Base-by-base conservation (phyloP, 2,888 invertebrate genomes). In the Chymomyza caudatula region DNA sequence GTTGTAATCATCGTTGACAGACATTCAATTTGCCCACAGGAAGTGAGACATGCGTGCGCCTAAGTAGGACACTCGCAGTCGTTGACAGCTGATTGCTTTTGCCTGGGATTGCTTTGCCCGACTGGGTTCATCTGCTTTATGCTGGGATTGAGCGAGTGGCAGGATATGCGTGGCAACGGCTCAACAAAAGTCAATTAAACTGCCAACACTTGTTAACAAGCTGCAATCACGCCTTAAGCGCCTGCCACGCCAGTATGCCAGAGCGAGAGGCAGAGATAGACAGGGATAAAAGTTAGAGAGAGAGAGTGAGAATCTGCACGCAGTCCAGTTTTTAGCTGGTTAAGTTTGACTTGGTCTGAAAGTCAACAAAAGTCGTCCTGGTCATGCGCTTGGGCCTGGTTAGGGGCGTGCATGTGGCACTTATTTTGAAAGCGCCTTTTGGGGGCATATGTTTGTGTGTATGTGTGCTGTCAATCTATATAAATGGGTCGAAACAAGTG, bases 181-280 rank as follows among this genome's bases (percentile, higher is more conserved):
- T 37, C 29, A 37, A 37, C 29, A 37, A 37, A 61, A 83, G 86
- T 86, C 88, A 86, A 87, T 88, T 88, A 87, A 87, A 88, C 87
- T 88, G 88, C 86, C 86, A 88, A 87, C 88, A 87, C 85, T 87
- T 87, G 88, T 87, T 87, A 86, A 86, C 87, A 87, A 86, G 84
- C 85, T 84, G 80, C 86, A 85, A 87, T 86, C 87, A 86, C 87
- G 87, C 87, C 87, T 85, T 78, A 71, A 86, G 87, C 86, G 71
- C 73, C 76, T 53, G 44, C 53, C 67, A 47, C 63, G 17, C 42
- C 51, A 20, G 15, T 15, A 42, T 47, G 22, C 37, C 55, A 70
- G 44, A 68, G n/a, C n/a, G 60, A 11, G 11, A 69, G 43, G 62
- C 63, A 70, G 60, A 44, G 44, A 54, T 29, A 52, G 63, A 23